Conservation (phyloP, 2,797 vertebrate species). For the Podargus strigoides region DNA sequence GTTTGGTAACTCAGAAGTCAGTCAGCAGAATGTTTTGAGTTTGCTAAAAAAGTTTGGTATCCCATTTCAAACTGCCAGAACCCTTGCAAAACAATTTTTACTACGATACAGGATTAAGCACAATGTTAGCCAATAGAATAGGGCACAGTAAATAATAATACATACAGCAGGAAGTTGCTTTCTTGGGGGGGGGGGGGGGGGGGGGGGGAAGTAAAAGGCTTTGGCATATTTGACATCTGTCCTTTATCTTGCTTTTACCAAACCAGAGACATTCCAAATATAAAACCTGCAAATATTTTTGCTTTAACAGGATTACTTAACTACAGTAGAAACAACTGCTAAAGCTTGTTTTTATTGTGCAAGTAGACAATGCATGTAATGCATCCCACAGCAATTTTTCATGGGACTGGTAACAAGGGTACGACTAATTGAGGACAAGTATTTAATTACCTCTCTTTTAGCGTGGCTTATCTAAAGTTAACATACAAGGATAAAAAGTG, state of each 20-base stretch:
- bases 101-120: neutral
- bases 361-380: neutral
- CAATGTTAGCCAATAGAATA: neutral
- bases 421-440: neutral
- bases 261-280: neutral
- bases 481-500: neutral
- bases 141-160: neutral
- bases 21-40: neutral
- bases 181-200: rapidly evolving
- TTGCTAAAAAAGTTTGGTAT: neutral
- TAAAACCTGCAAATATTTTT: neutral
- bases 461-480: neutral
- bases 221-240: neutral
- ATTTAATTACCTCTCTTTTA: neutral
- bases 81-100: neutral
- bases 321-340: neutral
- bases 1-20: neutral
- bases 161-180: neutral
- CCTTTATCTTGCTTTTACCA: neutral
- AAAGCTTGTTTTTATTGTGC: constrained; percentile 2
- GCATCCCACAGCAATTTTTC: neutral
- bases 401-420: neutral
- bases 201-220: no score
- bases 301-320: constrained; percentile 6
- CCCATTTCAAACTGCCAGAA: neutral